These are phyloP conservation scores for Dasypus novemcinctus DNA, from an alignment of 2,113 vertebrate genomes.

Conservation along the genomic window DNA sequence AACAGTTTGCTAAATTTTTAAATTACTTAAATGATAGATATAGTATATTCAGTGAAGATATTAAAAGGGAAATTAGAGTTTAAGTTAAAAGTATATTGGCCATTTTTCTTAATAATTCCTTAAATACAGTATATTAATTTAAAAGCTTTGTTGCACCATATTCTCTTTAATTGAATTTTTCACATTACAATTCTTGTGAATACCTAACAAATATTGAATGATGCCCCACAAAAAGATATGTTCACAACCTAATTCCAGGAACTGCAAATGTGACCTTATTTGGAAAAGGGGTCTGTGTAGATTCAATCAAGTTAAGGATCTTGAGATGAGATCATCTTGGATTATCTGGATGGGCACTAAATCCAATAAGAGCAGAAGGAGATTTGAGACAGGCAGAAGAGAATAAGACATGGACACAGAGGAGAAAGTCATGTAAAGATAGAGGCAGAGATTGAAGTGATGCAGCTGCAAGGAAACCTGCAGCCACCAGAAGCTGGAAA, in stretches of 20 bases:
- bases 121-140: not conserved
- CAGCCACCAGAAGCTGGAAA: not conserved
- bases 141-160: not conserved
- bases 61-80: constrained; percentile 28
- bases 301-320: not conserved
- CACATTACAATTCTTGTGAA: not conserved
- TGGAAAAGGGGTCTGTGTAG: not conserved
- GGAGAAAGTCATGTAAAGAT: not conserved
- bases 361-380: not conserved
- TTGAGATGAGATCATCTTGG: not conserved
- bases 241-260: not conserved
- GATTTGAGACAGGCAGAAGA: not conserved
- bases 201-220: not conserved
- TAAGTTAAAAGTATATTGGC: not conserved
- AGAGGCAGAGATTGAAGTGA: not conserved
- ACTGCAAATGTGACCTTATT: not conserved
- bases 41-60: not conserved
- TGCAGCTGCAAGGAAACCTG: not conserved
- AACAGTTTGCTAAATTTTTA: not conserved
- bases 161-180: not conserved
- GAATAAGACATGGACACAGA: not conserved
- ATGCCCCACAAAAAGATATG: not conserved
- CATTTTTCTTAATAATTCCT: not conserved
- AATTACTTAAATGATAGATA: not conserved
- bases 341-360: not conserved